Evolutionary conservation across 1,140 invertebrate genomes (phyloP).

Genomic region (Cydia strobilella): DNA sequence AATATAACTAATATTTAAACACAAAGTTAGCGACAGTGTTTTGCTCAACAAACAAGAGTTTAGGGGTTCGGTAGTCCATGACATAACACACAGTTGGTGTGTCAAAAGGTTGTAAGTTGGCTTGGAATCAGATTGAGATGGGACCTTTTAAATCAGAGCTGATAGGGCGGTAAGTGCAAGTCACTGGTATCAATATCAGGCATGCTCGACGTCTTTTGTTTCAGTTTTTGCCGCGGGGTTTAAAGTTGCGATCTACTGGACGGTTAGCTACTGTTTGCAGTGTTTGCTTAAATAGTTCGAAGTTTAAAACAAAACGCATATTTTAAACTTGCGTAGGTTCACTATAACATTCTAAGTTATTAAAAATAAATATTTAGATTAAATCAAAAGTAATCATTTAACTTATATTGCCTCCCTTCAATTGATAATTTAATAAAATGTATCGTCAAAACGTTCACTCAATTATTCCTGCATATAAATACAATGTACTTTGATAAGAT

Average conservation of each 20-base stretch:
- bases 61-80: conserved; percentile 49
- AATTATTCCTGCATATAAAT: too few species aligned
- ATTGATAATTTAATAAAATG: too few species aligned
- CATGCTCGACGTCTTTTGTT: conserved; percentile 61
- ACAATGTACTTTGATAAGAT: too few species aligned
- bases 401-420: too few species aligned
- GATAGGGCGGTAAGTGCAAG: conserved; percentile 72
- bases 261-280: conserved; percentile 17
- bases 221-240: conserved; percentile 60
- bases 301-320: background rate
- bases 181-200: conserved; percentile 77
- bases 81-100: conserved; percentile 47
- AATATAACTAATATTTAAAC: conserved; percentile 23
- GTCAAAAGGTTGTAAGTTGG: conserved; percentile 34
- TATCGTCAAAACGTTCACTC: too few species aligned
- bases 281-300: too few species aligned
- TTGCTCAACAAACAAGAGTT: conserved; percentile 24
- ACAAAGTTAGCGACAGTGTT: conserved; percentile 28
- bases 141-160: background rate
- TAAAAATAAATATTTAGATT: too few species aligned
- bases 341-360: too few species aligned
- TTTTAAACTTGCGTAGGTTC: background rate
- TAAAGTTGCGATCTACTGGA: conserved; percentile 32
- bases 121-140: conserved; percentile 39
- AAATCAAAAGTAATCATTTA: too few species aligned